Evolutionary conservation across 1,140 invertebrate species (phyloP).

Genomic region (Leptestheria dahalacensis): DNA sequence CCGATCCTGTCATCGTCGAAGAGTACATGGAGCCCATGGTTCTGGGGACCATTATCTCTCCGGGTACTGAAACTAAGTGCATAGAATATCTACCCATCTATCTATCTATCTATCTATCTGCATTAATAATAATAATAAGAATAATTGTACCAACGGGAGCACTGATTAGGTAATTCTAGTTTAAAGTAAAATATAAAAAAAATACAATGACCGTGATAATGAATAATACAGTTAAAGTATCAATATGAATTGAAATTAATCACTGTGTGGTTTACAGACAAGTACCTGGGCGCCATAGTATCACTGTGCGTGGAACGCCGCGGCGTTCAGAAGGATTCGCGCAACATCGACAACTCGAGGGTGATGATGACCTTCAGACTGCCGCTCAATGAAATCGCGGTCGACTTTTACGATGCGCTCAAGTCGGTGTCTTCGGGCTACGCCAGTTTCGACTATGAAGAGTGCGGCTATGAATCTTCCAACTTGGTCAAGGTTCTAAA

Average conservation of each 20-base stretch:
- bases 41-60: slow-evolving; percentile 74
- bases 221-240: background rate
- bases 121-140: slow-evolving; percentile 1
- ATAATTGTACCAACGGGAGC: no score
- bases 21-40: slow-evolving; percentile 81
- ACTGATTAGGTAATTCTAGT: background rate
- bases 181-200: slow-evolving; percentile 3
- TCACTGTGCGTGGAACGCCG: slow-evolving; percentile 58
- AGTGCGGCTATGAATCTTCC: slow-evolving; percentile 60
- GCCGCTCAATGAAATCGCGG: slow-evolving; percentile 76
- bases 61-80: slow-evolving; percentile 34
- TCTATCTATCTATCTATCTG: background rate
- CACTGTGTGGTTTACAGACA: no score
- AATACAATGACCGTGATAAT: slow-evolving; percentile 4
- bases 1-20: slow-evolving; percentile 45
- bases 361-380: slow-evolving; percentile 67
- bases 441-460: slow-evolving; percentile 96
- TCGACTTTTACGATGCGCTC: slow-evolving; percentile 87
- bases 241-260: slow-evolving; percentile 16
- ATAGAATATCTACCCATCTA: no score
- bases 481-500: slow-evolving; percentile 51
- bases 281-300: slow-evolving; percentile 52
- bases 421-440: slow-evolving; percentile 85
- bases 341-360: slow-evolving; percentile 63
- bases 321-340: slow-evolving; percentile 54